Evolutionary conservation across 2,797 vertebrate genomes (phyloP).

Genomic region (Myiothlypis chrysogaster): DNA sequence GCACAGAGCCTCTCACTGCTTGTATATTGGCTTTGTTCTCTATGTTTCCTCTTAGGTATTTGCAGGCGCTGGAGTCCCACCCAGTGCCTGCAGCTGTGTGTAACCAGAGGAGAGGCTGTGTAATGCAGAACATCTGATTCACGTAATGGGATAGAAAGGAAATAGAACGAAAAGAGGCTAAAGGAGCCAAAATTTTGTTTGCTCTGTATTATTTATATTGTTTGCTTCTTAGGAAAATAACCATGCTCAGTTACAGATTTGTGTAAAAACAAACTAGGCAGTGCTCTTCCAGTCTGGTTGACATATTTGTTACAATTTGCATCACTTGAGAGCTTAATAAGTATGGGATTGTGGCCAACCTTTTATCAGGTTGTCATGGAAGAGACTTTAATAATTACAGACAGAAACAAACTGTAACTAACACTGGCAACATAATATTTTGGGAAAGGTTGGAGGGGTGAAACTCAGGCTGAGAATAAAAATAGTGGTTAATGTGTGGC

Average conservation of each 20-base stretch:
- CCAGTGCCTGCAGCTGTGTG: slow-evolving; percentile 48
- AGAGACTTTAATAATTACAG: slow-evolving; percentile 60
- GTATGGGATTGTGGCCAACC: slow-evolving; percentile 39
- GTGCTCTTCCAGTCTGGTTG: not conserved
- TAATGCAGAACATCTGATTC: slow-evolving; percentile 22
- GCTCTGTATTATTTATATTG: slow-evolving; percentile 14
- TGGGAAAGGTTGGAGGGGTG: slow-evolving; percentile 48
- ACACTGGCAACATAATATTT: slow-evolving; percentile 60
- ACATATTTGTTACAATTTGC: slow-evolving; percentile 54
- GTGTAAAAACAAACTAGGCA: slow-evolving; percentile 31
- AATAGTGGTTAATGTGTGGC: slow-evolving; percentile 56
- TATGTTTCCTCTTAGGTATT: slow-evolving; percentile 40
- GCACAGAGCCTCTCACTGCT: not conserved
- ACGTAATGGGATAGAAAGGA: not conserved
- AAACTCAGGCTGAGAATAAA: slow-evolving; percentile 48
- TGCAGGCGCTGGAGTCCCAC: slow-evolving; percentile 23
- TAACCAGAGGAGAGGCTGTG: slow-evolving; percentile 7
- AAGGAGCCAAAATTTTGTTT: slow-evolving; percentile 39
- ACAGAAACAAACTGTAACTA: slow-evolving; percentile 66
- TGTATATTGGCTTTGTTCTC: slow-evolving; percentile 23
- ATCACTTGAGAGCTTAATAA: slow-evolving; percentile 52
- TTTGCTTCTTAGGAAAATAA: slow-evolving; percentile 28
- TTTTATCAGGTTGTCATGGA: slow-evolving; percentile 60
- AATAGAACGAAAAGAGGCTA: not conserved
- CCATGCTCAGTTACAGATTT: slow-evolving; percentile 11